Percentiles rank a stretch among this genome's conserved stretches.
phyloP scores from a whole-genome alignment of 2,113 vertebrate species.

The Ptyas mucosa region DNA sequence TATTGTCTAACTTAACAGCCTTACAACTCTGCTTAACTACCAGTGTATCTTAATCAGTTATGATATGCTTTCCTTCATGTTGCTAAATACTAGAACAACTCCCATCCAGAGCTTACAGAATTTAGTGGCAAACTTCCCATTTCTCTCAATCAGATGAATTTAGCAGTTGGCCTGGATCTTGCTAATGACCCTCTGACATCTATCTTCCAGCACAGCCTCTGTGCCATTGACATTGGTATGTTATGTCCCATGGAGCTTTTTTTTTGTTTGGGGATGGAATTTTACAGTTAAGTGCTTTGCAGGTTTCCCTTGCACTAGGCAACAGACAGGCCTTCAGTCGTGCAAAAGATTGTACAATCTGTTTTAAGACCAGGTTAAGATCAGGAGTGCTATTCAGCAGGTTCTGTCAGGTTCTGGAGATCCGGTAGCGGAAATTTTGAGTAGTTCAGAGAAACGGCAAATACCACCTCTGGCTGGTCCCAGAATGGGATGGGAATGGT shows the following conservation, averaged over 20 bases:
- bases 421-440: no score
- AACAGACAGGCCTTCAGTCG: neutral
- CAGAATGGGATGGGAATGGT: no score
- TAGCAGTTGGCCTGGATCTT: neutral
- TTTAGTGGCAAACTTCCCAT: neutral
- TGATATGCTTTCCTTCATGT: neutral
- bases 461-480: no score
- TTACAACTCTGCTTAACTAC: neutral
- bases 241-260: neutral
- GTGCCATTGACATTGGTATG: neutral
- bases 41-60: neutral
- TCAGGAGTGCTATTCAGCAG: no score
- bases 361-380: neutral
- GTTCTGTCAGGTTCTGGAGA: no score
- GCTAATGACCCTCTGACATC: neutral
- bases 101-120: neutral
- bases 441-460: no score
- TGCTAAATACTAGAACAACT: neutral
- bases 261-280: neutral
- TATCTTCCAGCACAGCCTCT: neutral
- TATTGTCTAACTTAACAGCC: neutral
- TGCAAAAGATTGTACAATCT: neutral
- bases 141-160: neutral
- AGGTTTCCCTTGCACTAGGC: neutral
- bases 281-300: neutral